phyloP scores from a whole-genome alignment of 2,888 invertebrate species.

The Azorinus chamasolen region DNA sequence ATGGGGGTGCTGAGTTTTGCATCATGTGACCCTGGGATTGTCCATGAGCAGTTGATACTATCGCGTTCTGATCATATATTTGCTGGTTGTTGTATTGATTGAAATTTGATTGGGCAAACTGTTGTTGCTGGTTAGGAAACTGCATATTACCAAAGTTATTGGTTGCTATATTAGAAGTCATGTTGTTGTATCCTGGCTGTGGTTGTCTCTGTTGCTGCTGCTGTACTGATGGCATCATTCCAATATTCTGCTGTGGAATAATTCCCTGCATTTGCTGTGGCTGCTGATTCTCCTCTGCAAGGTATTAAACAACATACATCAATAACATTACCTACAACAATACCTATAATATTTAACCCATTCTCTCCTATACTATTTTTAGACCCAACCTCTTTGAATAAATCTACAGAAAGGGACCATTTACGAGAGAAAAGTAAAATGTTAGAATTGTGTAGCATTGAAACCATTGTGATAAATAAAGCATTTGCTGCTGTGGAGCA shows the following conservation, averaged over 20 bases:
- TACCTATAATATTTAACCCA: no score
- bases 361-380: no score
- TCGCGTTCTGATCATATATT: conserved; percentile 54
- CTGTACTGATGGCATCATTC: conserved; percentile 8
- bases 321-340: no score
- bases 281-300: conserved; percentile 5
- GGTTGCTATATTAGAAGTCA: conserved; percentile 23
- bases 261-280: conserved; percentile 26
- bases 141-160: conserved; percentile 38
- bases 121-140: conserved; percentile 52
- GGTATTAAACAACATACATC: no score
- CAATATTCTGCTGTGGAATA: conserved; percentile 40
- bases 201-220: conserved; percentile 2
- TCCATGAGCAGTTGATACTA: conserved; percentile 46
- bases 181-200: conserved; percentile 40
- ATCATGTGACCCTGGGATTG: conserved; percentile 57
- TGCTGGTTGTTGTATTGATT: conserved; percentile 59
- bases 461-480: no score
- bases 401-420: no score
- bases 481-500: no score
- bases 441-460: no score
- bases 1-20: conserved; percentile 40
- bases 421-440: no score
- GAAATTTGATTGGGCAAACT: conserved; percentile 48
- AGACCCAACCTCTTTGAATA: no score